phyloP scores from a whole-genome alignment of 2,888 invertebrate genomes.

The Cryptus armator region DNA sequence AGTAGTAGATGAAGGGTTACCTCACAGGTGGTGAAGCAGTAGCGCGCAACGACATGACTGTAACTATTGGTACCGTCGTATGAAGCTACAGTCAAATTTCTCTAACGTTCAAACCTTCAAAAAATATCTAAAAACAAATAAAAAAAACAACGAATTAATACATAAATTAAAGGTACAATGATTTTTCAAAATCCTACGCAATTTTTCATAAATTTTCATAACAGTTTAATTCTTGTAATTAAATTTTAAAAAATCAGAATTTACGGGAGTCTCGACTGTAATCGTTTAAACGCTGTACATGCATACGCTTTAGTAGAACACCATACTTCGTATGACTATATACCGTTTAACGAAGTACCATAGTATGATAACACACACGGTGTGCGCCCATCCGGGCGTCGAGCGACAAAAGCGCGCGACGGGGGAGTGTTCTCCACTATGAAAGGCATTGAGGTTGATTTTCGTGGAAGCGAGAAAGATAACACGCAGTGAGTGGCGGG shows the following conservation, averaged over 20 bases:
- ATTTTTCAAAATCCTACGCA: neutral
- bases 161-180: too few relatives aligned
- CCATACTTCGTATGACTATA: slow-evolving; percentile 5
- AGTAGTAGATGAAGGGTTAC: slow-evolving; percentile 19
- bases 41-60: slow-evolving; percentile 24
- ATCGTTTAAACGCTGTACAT: neutral
- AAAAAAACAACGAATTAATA: too few relatives aligned
- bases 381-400: slow-evolving; percentile 16
- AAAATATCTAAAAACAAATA: neutral
- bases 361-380: neutral
- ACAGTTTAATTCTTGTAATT: neutral
- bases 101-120: neutral
- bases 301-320: neutral
- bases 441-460: slow-evolving; percentile 6
- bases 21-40: slow-evolving; percentile 30
- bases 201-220: neutral
- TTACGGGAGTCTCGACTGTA: neutral
- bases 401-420: slow-evolving; percentile 42
- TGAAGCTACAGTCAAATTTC: slow-evolving; percentile 12
- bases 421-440: slow-evolving; percentile 7
- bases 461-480: slow-evolving; percentile 13
- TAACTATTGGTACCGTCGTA: neutral
- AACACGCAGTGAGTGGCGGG: neutral
- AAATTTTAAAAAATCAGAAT: neutral
- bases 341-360: slow-evolving; percentile 5